Conservation (phyloP, 2,797 vertebrate species). For the Paratrypauchen microcephalus region DNA sequence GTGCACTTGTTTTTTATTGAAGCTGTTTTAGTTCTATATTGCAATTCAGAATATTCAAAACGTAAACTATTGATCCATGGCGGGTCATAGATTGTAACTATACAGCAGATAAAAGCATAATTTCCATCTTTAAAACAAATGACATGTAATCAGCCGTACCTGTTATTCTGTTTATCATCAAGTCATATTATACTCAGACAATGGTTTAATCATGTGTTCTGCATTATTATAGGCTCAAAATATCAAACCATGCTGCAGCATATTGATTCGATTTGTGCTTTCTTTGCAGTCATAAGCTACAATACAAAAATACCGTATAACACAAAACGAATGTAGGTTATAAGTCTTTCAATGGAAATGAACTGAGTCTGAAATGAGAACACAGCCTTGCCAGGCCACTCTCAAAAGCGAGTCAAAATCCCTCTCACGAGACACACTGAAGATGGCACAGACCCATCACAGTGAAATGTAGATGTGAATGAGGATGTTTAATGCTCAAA, state of each 20-base stretch:
- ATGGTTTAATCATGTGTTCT: neutral
- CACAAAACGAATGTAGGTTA: no score
- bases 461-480: neutral
- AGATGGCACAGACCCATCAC: neutral
- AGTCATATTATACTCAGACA: neutral
- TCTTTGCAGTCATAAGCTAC: no score
- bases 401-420: neutral
- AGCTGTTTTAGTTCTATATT: no score
- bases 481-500: conserved; percentile 1
- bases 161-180: neutral
- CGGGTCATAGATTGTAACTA: no score
- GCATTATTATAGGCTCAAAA: neutral
- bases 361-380: neutral
- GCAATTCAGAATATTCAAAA: no score
- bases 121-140: neutral
- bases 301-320: no score
- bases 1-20: no score
- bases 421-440: neutral
- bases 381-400: neutral
- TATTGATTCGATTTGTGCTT: neutral
- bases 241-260: neutral
- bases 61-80: no score
- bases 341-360: neutral
- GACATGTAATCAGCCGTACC: neutral
- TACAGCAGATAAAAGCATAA: no score